Percentiles rank a stretch among this genome's conserved stretches.
These are phyloP conservation scores for Lepidostoma basale DNA, from an alignment of 1,140 invertebrate genomes.

Conservation along the genomic window DNA sequence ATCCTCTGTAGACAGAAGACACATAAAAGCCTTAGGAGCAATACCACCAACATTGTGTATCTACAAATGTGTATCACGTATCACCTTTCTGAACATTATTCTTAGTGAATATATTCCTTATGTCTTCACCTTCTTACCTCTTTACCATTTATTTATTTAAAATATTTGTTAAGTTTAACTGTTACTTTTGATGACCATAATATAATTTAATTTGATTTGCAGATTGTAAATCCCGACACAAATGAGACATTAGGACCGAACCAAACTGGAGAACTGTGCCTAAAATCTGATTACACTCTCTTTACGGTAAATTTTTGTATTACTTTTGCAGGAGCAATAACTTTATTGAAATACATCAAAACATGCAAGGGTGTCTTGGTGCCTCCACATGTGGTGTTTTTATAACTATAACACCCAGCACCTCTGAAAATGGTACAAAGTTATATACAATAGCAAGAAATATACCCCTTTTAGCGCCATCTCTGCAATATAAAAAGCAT, in stretches of 20 bases:
- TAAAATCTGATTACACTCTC: slow-evolving; percentile 43
- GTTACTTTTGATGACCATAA: background rate
- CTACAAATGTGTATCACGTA: background rate
- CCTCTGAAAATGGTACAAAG: too few species aligned
- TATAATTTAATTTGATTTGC: background rate
- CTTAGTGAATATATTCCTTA: background rate
- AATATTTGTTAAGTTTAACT: too few species aligned
- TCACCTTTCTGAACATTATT: background rate
- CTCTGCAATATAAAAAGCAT: too few species aligned
- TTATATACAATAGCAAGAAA: background rate
- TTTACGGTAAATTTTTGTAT: slow-evolving; percentile 37
- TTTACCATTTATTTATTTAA: background rate
- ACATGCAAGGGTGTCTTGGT: too few species aligned
- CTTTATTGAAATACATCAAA: too few species aligned
- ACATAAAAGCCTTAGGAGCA: background rate
- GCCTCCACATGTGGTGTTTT: too few species aligned
- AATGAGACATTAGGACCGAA: slow-evolving; percentile 49
- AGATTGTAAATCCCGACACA: slow-evolving; percentile 47
- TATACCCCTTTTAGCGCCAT: background rate
- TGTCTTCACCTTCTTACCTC: background rate
- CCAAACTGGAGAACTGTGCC: slow-evolving; percentile 50
- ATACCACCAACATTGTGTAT: background rate
- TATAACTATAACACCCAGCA: too few species aligned
- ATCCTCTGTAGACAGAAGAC: too few species aligned
- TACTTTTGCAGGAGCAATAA: too few species aligned